A percentile compares a stretch with the other conserved stretches of the same genome.
Evolutionary conservation across 2,113 vertebrate genomes (phyloP).

Genomic region (Cacatua alba): DNA sequence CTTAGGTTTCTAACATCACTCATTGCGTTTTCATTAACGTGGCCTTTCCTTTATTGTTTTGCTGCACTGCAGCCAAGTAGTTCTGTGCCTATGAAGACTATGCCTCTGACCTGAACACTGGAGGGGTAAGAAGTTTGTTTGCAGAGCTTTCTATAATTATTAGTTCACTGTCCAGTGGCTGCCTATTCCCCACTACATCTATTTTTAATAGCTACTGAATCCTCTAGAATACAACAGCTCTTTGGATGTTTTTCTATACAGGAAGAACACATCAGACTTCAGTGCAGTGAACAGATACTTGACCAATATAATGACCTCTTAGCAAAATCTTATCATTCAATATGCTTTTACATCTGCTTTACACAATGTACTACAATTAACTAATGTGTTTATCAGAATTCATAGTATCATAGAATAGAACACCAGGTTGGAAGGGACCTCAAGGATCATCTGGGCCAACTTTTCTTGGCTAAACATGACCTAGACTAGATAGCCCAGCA

Average conservation of each 20-base stretch:
- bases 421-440: not conserved
- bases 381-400: not conserved
- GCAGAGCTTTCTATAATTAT: not conserved
- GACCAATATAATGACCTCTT: not conserved
- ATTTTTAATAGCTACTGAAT: constrained; percentile 49
- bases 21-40: not conserved
- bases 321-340: not conserved
- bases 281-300: not conserved
- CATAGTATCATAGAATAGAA: not conserved
- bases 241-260: not conserved
- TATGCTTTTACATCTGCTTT: constrained; percentile 16
- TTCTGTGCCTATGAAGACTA: not conserved
- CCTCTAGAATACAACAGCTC: not conserved
- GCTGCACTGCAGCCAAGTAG: not conserved
- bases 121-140: not conserved
- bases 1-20: constrained; percentile 5
- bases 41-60: not conserved
- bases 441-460: not conserved
- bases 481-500: not conserved
- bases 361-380: not conserved
- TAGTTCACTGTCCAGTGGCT: not conserved
- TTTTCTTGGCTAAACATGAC: not conserved
- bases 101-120: not conserved
- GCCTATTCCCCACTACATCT: not conserved
- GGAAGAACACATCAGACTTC: not conserved